Percentiles rank a stretch among this genome's conserved stretches.
Evolutionary conservation across 2,113 vertebrate genomes (phyloP).

Genomic region (Tachysurus vachellii): DNA sequence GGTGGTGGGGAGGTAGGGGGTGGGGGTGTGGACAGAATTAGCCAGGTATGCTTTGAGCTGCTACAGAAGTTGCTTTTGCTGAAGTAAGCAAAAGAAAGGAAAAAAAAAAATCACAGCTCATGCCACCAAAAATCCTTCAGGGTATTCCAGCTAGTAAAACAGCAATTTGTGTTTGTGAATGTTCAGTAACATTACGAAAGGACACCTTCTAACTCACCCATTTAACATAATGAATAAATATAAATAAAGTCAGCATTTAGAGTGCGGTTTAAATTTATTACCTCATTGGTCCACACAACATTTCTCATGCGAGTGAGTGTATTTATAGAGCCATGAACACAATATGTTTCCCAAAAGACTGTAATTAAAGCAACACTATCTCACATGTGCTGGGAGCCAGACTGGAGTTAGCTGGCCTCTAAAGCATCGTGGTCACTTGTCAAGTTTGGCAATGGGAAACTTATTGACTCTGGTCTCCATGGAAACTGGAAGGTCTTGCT

Average conservation of each 20-base stretch:
- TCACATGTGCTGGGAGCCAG: slow-evolving; percentile 13
- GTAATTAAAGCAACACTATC: slow-evolving; percentile 29
- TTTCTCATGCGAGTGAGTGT: background rate
- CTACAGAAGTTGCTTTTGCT: slow-evolving; percentile 25
- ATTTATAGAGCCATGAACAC: background rate
- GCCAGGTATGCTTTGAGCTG: slow-evolving; percentile 22
- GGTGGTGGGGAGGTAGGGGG: too few relatives aligned
- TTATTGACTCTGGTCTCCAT: slow-evolving; percentile 54
- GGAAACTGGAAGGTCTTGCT: slow-evolving; percentile 53
- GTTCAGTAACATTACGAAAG: slow-evolving; percentile 5
- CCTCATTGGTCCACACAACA: background rate
- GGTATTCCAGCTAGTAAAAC: background rate
- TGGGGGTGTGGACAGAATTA: background rate
- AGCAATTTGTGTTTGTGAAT: background rate
- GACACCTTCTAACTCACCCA: background rate
- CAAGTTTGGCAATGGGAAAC: slow-evolving; percentile 44
- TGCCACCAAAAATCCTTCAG: background rate
- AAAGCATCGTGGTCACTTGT: slow-evolving; percentile 39
- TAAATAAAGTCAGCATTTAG: background rate
- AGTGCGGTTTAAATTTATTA: background rate
- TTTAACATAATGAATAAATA: slow-evolving; percentile 6
- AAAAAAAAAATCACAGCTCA: background rate
- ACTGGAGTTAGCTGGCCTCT: slow-evolving; percentile 29
- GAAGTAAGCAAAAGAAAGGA: background rate
- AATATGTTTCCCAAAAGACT: slow-evolving; percentile 5